A percentile compares a stretch with the other conserved stretches of the same genome.
Evolutionary conservation across 2,888 invertebrate species (phyloP).

Genomic region (Terebella lapidaria): DNA sequence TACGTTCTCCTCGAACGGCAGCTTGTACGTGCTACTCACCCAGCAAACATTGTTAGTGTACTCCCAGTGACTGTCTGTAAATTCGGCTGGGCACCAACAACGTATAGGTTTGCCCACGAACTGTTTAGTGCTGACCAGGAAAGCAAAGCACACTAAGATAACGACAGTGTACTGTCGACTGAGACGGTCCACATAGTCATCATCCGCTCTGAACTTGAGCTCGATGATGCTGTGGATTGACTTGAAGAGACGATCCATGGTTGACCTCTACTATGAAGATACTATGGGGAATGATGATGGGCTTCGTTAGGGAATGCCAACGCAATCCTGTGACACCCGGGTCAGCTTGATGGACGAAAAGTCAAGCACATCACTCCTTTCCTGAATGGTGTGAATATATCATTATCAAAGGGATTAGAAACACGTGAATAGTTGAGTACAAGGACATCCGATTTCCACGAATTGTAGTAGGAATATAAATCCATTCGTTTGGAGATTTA

Average conservation of each 20-base stretch:
- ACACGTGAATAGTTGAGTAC: no score
- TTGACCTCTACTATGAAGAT: no score
- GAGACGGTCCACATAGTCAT: conserved; percentile 28
- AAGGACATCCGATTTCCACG: no score
- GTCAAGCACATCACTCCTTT: no score
- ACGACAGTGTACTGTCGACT: conserved; percentile 28
- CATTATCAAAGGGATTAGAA: no score
- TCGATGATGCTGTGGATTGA: conserved; percentile 27
- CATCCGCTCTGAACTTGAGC: conserved; percentile 29
- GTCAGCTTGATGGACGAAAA: no score
- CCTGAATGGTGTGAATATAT: no score
- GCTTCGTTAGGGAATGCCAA: no score
- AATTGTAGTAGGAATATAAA: no score
- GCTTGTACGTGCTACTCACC: conserved; percentile 30
- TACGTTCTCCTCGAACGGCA: conserved; percentile 24
- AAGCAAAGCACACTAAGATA: conserved; percentile 27
- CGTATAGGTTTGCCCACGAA: conserved; percentile 29
- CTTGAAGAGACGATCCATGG: conserved; percentile 30
- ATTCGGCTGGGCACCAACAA: conserved; percentile 30
- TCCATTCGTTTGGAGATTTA: no score
- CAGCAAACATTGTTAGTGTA: conserved; percentile 30
- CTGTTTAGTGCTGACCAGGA: conserved; percentile 29
- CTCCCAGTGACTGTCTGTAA: conserved; percentile 27
- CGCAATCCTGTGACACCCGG: no score
- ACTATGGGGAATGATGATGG: no score